Percentiles rank a stretch among this genome's conserved stretches.
Evolutionary conservation across 2,113 vertebrate genomes (phyloP).

Genomic region (Oryzias curvinotus): DNA sequence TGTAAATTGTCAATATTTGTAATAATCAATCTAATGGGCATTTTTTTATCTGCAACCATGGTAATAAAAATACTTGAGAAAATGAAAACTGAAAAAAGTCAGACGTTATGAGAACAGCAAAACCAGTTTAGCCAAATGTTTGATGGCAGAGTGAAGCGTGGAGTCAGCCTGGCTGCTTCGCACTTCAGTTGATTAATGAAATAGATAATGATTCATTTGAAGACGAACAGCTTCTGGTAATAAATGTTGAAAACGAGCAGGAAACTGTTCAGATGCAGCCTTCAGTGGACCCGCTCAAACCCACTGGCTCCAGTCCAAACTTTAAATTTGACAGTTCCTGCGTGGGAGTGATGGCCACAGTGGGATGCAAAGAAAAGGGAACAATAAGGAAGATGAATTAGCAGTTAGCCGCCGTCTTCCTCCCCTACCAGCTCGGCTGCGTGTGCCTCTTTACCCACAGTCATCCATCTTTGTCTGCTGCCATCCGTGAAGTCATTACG

Average conservation of each 20-base stretch:
- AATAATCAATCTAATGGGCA: too few species aligned
- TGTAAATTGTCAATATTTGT: too few species aligned
- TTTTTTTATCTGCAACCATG: too few species aligned
- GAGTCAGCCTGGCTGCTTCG: fast-evolving
- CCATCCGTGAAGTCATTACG: constrained; percentile 71
- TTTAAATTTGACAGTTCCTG: constrained; percentile 58
- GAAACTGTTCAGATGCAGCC: constrained; percentile 14
- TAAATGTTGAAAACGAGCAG: constrained; percentile 5
- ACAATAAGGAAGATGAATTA: constrained; percentile 81
- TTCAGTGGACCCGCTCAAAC: constrained; percentile 24
- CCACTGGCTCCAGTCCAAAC: constrained; percentile 68
- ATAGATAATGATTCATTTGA: not conserved
- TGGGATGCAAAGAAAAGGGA: constrained; percentile 54
- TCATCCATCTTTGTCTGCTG: constrained; percentile 80
- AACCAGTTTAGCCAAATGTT: too few species aligned
- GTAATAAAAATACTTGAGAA: too few species aligned
- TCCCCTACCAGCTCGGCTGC: constrained; percentile 60
- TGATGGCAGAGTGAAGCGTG: not conserved
- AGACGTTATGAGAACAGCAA: too few species aligned
- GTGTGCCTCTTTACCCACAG: constrained; percentile 57
- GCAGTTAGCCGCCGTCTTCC: constrained; percentile 64
- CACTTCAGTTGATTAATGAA: not conserved
- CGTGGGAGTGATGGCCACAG: constrained; percentile 62
- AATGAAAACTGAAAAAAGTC: too few species aligned
- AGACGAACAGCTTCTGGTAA: not conserved